Base-by-base conservation (phyloP, 2,113 vertebrate genomes). In the Datnioides undecimradiatus region DNA sequence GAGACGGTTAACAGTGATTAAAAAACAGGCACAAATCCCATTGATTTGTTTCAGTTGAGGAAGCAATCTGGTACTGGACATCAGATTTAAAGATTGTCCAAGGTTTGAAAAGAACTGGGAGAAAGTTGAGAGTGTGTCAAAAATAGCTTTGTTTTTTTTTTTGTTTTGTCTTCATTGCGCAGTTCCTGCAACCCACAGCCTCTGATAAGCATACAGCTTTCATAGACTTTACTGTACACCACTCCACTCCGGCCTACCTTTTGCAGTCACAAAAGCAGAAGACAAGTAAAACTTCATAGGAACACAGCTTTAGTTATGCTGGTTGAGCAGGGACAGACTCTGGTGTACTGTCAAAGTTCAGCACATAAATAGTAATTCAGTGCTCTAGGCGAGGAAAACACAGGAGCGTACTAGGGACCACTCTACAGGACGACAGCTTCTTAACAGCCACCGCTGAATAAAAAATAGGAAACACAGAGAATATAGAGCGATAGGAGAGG, bases 331-430 rank as follows among this genome's bases (percentile, higher is more conserved):
- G 77, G 80, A 84, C 86, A 82, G 74, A 79, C 78, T 87, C 71
- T 72, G 54, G 81, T 83, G 87, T 73, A 65, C 92, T 90, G 91
- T 93, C 92, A 93, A 90, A 93, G 91, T 93, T 93, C 88, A 93
- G 88, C 90, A 92, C 91, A 94, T 93, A 92, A 93, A 94, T 93
- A 93, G 90, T 92, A 90, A 93, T 90, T 87, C 85, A 88, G 73
- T 45, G 88, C 90, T 93, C 36, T 79, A 80, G 93, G 93, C 90
- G 46, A 82, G 57, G 77, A 85, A 82, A 90, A 84, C 84, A 93
- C 83, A 90, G 76, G 57, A 80, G 88, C 45, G 75, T 83, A 82
- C 83, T 46, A 82, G 80, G 88, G 87, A 90, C 77, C 79, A 79
- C 88, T 87, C 92, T 68, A 73, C 90, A 90, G 84, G 81, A 88